Conservation (phyloP, 2,113 vertebrate species). For the Chroicocephalus ridibundus region DNA sequence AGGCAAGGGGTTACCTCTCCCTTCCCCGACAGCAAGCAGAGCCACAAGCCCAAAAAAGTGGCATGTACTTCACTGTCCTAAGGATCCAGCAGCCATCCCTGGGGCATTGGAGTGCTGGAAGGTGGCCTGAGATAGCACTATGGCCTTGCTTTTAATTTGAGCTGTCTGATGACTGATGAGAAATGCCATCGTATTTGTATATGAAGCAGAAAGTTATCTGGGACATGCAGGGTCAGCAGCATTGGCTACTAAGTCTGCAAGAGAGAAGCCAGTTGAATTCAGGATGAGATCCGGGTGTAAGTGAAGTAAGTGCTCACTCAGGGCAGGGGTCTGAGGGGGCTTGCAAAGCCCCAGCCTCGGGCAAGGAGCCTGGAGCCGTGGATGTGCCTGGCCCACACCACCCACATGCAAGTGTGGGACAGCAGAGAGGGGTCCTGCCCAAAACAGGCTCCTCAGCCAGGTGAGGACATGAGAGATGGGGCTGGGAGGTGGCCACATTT, state of each 20-base stretch:
- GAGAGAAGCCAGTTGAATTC: neutral
- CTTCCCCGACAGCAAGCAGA: neutral
- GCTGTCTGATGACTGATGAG: neutral
- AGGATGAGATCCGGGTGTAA: neutral
- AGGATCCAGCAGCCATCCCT: neutral
- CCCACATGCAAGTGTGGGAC: rapidly evolving
- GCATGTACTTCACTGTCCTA: neutral
- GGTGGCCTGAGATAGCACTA: neutral
- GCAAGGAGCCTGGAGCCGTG: neutral
- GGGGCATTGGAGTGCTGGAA: neutral
- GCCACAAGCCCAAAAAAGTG: neutral
- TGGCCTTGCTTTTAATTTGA: neutral
- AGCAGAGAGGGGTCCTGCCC: neutral
- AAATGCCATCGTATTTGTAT: rapidly evolving
- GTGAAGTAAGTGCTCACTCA: rapidly evolving
- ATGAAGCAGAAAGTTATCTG: neutral
- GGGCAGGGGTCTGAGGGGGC: neutral
- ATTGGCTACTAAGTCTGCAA: neutral
- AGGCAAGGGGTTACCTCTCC: neutral
- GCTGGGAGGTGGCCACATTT: neutral
- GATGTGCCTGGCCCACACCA: neutral
- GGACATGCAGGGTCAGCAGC: neutral
- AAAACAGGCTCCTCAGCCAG: neutral
- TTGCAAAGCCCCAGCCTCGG: neutral
- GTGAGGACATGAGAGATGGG: neutral